These are phyloP conservation scores for Xenopus petersii DNA, from an alignment of 2,797 vertebrate genomes.

Conservation along the genomic window DNA sequence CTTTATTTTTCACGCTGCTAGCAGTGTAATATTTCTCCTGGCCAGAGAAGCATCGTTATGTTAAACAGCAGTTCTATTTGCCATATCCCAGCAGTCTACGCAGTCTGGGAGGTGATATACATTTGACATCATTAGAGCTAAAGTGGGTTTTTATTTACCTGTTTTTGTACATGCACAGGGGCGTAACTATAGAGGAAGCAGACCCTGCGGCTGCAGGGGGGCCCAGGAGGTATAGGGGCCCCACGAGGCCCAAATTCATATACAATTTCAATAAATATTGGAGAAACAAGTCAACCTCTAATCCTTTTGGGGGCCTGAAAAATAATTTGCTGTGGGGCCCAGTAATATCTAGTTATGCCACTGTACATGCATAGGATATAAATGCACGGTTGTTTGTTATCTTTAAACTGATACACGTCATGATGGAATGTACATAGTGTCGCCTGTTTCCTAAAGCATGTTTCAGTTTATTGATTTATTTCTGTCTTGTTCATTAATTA, in stretches of 20 bases:
- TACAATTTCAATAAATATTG: no score
- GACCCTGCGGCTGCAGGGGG: no score
- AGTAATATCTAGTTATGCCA: no score
- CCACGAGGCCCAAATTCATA: no score
- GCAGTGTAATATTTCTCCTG: conserved; percentile 21
- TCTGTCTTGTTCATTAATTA: conserved; percentile 38
- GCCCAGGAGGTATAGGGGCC: no score
- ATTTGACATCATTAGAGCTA: neutral
- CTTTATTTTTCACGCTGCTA: conserved; percentile 27
- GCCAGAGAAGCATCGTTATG: neutral
- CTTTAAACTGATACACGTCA: conserved; percentile 31
- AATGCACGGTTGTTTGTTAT: neutral
- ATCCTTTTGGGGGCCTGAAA: no score
- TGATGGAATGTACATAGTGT: conserved; percentile 14
- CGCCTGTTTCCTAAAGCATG: conserved; percentile 31
- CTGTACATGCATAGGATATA: conserved; percentile 24
- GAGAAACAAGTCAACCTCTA: no score
- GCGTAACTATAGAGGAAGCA: no score
- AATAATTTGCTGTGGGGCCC: no score
- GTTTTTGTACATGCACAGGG: conserved; percentile 4
- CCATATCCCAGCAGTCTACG: neutral
- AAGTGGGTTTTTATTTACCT: neutral
- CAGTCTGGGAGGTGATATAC: neutral
- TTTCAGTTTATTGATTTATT: conserved; percentile 40
- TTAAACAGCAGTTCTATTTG: neutral